These are phyloP conservation scores for Argyresthia goedartella DNA, from an alignment of 2,888 invertebrate species.

Conservation along the genomic window DNA sequence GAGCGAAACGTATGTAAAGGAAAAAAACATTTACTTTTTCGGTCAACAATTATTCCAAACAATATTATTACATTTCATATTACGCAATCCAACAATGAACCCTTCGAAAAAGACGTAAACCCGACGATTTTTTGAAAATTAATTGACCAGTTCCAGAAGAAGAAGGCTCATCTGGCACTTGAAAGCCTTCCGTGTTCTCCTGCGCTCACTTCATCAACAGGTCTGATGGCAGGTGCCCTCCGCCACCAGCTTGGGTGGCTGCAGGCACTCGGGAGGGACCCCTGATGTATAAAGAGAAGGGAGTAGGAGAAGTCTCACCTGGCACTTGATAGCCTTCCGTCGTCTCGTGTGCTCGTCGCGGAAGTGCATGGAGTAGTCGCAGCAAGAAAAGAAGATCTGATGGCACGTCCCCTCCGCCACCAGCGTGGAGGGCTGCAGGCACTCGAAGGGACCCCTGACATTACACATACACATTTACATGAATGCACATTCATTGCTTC, in stretches of 20 bases:
- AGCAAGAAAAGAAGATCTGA: slow-evolving; percentile 63
- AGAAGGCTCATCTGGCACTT: slow-evolving; percentile 35
- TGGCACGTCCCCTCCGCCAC: slow-evolving; percentile 44
- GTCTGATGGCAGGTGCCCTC: slow-evolving; percentile 52
- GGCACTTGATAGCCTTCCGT: slow-evolving; percentile 44
- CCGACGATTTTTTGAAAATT: no score
- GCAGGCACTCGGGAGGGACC: slow-evolving; percentile 45
- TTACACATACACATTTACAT: no score
- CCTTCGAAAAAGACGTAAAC: no score
- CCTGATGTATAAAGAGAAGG: not conserved
- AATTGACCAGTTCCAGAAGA: no score
- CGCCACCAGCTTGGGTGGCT: slow-evolving; percentile 33
- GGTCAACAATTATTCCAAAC: no score
- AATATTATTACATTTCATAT: no score
- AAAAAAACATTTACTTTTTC: no score
- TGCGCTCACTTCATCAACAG: slow-evolving; percentile 59
- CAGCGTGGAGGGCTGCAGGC: slow-evolving; percentile 38
- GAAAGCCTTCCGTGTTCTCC: slow-evolving; percentile 36
- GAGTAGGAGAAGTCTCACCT: slow-evolving; percentile 16
- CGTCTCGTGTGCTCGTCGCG: slow-evolving; percentile 49
- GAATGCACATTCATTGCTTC: no score
- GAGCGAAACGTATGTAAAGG: no score
- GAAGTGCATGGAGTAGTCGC: slow-evolving; percentile 51
- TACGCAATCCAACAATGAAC: no score
- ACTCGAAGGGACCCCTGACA: slow-evolving; percentile 56